Evolutionary conservation across 1,140 invertebrate genomes (phyloP).

Genomic region (Drosophila arawakana): DNA sequence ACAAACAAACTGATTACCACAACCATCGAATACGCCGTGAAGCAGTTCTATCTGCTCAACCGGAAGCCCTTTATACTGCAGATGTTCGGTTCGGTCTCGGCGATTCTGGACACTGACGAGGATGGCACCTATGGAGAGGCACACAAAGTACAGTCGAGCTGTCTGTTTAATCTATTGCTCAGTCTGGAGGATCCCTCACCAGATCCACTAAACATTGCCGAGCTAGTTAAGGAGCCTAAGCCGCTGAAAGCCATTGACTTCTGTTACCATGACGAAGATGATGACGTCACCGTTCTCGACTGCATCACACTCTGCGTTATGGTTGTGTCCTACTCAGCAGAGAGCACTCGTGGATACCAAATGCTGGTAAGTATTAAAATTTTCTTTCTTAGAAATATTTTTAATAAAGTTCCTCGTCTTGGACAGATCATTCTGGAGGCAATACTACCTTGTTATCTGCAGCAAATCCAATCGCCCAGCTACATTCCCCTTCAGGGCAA

Average conservation of each 20-base stretch:
- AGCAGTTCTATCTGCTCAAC: slow-evolving; percentile 99
- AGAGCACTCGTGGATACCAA: slow-evolving; percentile 97
- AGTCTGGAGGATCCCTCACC: slow-evolving; percentile 96
- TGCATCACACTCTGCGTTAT: slow-evolving; percentile 98
- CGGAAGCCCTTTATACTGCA: slow-evolving; percentile 99
- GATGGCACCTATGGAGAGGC: slow-evolving; percentile 94
- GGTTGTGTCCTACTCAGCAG: slow-evolving; percentile 98
- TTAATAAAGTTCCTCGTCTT: not conserved
- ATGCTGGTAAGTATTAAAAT: slow-evolving; percentile 91
- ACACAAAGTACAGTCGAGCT: slow-evolving; percentile 95
- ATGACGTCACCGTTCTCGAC: slow-evolving; percentile 96
- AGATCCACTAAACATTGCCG: slow-evolving; percentile 97
- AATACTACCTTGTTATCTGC: slow-evolving; percentile 96
- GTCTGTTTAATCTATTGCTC: slow-evolving; percentile 95
- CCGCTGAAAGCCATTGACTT: slow-evolving; percentile 98
- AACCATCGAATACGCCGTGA: slow-evolving; percentile 98
- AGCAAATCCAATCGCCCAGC: slow-evolving; percentile 95
- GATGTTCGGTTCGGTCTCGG: slow-evolving; percentile 99
- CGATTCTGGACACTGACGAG: slow-evolving; percentile 97
- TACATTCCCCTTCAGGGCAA: slow-evolving; percentile 93
- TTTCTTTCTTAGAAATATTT: too few relatives aligned
- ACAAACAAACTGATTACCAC: slow-evolving; percentile 97
- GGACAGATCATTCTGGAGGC: slow-evolving; percentile 96
- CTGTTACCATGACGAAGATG: slow-evolving; percentile 98
- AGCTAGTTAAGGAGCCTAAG: slow-evolving; percentile 97